Conservation (phyloP, 1,140 invertebrate species). For the Araneus ventricosus region DNA sequence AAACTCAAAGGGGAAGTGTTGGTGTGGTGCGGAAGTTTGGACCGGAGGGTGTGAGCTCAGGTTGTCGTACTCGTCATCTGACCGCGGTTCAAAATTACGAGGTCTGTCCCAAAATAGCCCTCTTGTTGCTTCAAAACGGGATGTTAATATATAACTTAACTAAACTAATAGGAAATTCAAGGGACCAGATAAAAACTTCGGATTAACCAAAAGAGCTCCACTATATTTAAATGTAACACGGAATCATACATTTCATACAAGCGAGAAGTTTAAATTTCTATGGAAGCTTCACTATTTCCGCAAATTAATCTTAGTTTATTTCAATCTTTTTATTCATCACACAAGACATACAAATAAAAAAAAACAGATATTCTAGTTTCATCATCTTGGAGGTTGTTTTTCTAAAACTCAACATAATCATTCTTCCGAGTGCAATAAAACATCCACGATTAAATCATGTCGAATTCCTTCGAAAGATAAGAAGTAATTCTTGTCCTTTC, state of each 20-base stretch:
- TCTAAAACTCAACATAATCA: background rate
- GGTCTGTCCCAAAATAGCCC: no score
- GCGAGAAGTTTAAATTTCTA: background rate
- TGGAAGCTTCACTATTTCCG: background rate
- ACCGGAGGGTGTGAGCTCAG: no score
- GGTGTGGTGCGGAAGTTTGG: no score
- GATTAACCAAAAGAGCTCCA: no score
- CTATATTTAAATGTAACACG: no score
- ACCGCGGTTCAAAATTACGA: no score
- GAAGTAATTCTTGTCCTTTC: slow-evolving; percentile 30
- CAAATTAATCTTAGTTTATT: background rate
- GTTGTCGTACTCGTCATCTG: no score
- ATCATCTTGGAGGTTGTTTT: background rate
- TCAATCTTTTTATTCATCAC: background rate
- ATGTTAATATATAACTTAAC: no score
- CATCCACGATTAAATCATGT: background rate
- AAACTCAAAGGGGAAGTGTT: no score
- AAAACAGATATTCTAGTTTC: background rate
- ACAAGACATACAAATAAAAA: no score
- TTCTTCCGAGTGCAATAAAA: slow-evolving; percentile 3
- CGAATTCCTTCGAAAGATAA: slow-evolving; percentile 11
- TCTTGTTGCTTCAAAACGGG: no score
- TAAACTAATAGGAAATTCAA: background rate
- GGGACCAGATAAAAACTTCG: no score
- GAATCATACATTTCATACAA: background rate